Conservation (phyloP, 2,113 vertebrate genomes). For the Syngnathus typhle region DNA sequence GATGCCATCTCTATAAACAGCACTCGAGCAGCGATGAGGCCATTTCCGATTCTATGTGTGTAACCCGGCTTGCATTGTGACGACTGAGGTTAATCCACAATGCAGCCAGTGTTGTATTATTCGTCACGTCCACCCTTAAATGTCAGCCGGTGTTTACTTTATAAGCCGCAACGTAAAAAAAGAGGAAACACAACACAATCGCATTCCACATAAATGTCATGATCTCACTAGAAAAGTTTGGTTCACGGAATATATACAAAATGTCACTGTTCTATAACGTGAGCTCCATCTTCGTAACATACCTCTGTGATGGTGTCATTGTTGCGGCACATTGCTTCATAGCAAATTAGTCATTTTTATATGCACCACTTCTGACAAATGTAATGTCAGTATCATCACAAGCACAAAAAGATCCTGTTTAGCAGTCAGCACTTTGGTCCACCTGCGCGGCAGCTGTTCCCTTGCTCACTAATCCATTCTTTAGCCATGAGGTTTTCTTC, state of each 20-base stretch:
- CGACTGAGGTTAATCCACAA: not conserved
- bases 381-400: slow-evolving; percentile 15
- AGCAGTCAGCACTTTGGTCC: slow-evolving; percentile 44
- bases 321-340: not conserved
- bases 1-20: not conserved
- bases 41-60: not conserved
- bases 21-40: not conserved
- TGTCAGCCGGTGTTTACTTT: not conserved
- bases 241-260: not conserved
- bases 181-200: not conserved
- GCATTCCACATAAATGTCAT: not conserved
- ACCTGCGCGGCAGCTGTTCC: slow-evolving; percentile 40
- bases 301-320: not conserved
- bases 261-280: not conserved
- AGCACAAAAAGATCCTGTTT: slow-evolving; percentile 34
- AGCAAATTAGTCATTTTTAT: not conserved
- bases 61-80: not conserved
- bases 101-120: not conserved
- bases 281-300: not conserved
- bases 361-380: slow-evolving; percentile 18
- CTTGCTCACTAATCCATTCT: slow-evolving; percentile 54
- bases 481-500: slow-evolving; percentile 28
- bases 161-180: slow-evolving; percentile 8
- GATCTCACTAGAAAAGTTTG: slow-evolving; percentile 9
- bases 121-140: not conserved